A percentile compares a stretch with the other conserved stretches of the same genome.
phyloP scores from a whole-genome alignment of 2,888 invertebrate species.

The Cybosia mesomella region DNA sequence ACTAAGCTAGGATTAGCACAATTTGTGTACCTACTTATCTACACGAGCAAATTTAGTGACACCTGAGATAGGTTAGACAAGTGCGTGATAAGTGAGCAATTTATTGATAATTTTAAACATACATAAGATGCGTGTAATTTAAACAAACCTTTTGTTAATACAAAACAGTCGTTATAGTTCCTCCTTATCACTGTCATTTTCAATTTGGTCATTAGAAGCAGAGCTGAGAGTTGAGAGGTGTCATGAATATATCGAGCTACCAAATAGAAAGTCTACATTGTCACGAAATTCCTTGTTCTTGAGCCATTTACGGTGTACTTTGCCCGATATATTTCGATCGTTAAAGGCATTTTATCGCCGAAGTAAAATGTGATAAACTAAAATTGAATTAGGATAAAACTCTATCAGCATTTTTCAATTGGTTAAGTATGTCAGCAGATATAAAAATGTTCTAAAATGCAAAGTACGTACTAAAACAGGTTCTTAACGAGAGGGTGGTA shows the following conservation, averaged over 20 bases:
- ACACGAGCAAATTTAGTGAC: constrained; percentile 23
- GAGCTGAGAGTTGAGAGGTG: neutral
- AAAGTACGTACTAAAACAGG: neutral
- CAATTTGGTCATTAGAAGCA: neutral
- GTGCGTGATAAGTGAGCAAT: constrained; percentile 26
- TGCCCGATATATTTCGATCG: neutral
- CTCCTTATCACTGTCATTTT: neutral
- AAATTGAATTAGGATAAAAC: neutral
- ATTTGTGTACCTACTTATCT: constrained; percentile 29
- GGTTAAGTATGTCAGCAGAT: neutral
- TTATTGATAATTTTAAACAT: constrained; percentile 18
- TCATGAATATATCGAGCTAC: neutral
- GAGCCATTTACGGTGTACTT: neutral
- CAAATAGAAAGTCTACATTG: neutral
- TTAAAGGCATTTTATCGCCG: neutral
- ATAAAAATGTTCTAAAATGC: neutral
- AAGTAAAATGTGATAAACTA: neutral
- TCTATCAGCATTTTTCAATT: neutral
- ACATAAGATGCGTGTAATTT: neutral
- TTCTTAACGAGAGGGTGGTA: neutral
- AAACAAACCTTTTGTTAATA: neutral
- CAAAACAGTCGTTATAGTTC: neutral
- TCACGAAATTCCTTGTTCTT: neutral
- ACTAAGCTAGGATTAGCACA: constrained; percentile 19
- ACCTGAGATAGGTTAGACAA: constrained; percentile 30